These are phyloP conservation scores for Xestia c-nigrum DNA, from an alignment of 2,888 invertebrate species.

Conservation along the genomic window DNA sequence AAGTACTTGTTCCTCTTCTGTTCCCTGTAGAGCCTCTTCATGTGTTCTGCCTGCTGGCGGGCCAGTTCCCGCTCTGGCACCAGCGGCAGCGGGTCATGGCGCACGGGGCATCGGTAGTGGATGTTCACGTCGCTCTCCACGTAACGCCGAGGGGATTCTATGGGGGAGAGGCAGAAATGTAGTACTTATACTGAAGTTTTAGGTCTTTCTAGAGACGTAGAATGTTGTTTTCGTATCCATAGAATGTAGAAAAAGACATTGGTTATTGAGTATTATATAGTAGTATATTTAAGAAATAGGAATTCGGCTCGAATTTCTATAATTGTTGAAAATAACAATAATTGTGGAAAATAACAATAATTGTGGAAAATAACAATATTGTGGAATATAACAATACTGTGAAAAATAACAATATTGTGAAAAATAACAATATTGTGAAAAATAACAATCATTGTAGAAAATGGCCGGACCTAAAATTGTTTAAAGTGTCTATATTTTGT, in stretches of 20 bases:
- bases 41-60: slow-evolving; percentile 96
- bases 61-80: slow-evolving; percentile 97
- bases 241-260: not conserved
- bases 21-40: slow-evolving; percentile 97
- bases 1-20: slow-evolving; percentile 97
- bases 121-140: slow-evolving; percentile 98
- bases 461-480: too few species aligned
- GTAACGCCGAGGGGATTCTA: slow-evolving; percentile 97
- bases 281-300: too few species aligned
- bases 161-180: slow-evolving; percentile 16
- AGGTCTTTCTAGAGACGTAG: not conserved
- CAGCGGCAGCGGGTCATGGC: slow-evolving; percentile 96
- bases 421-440: too few species aligned
- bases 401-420: too few species aligned
- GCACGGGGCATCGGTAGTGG: slow-evolving; percentile 97
- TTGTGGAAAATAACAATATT: too few species aligned
- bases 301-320: too few species aligned
- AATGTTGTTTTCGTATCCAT: not conserved
- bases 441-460: too few species aligned
- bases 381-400: too few species aligned
- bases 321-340: too few species aligned
- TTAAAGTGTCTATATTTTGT: not conserved
- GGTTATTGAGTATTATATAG: too few species aligned
- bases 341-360: too few species aligned
- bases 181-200: not conserved